phyloP scores from a whole-genome alignment of 2,113 vertebrate genomes.

The Suncus etruscus region DNA sequence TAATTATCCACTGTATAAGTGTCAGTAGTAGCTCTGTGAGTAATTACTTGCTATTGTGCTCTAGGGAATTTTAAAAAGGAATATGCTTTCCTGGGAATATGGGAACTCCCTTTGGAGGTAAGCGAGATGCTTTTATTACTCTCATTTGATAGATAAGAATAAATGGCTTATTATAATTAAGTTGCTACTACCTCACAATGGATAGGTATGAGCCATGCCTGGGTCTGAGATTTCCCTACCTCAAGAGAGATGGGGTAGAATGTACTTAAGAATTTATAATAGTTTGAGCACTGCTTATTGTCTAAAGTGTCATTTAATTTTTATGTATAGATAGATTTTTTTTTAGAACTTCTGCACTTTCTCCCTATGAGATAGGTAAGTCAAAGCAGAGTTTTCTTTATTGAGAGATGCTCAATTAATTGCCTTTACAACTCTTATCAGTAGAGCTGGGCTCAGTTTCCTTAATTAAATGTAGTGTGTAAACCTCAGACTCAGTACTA shows the following conservation, averaged over 20 bases:
- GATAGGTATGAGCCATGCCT: neutral
- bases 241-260: neutral
- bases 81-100: constrained; percentile 22
- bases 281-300: neutral
- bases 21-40: neutral
- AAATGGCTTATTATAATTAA: constrained; percentile 11
- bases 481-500: too few relatives aligned
- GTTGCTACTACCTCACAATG: neutral
- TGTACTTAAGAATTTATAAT: neutral
- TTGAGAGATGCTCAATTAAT: constrained; percentile 23
- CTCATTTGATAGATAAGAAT: neutral
- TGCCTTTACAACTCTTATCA: constrained; percentile 32
- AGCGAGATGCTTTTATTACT: neutral
- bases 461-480: neutral
- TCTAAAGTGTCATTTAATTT: neutral
- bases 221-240: neutral
- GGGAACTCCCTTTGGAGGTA: neutral
- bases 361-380: neutral
- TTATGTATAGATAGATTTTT: neutral
- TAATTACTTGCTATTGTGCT: neutral
- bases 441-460: neutral
- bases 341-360: constrained; percentile 20
- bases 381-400: neutral
- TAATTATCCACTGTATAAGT: neutral
- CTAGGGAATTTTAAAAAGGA: neutral